These are phyloP conservation scores for Rhopalosiphum nymphaeae DNA, from an alignment of 2,888 invertebrate species.

Conservation along the genomic window DNA sequence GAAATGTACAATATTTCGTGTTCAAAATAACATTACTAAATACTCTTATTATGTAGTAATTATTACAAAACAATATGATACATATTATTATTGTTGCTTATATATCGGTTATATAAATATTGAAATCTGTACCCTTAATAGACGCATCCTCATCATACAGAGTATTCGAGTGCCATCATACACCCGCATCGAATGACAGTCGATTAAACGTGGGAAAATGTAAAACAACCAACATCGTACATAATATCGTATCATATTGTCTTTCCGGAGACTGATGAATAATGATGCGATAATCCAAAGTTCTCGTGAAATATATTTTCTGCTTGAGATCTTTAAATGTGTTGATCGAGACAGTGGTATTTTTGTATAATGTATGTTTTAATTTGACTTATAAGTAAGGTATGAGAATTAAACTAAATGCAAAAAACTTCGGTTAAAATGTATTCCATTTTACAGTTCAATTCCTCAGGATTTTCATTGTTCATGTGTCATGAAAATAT, in stretches of 20 bases:
- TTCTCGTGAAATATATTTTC: background rate
- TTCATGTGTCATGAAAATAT: background rate
- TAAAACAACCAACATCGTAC: background rate
- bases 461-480: background rate
- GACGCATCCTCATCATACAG: background rate
- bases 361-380: background rate
- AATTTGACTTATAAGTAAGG: background rate
- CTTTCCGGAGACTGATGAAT: background rate
- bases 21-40: too few relatives aligned
- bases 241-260: constrained; percentile 2
- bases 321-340: background rate
- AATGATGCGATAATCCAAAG: background rate
- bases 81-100: background rate
- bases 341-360: background rate
- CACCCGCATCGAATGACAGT: constrained; percentile 38
- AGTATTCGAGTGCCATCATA: background rate
- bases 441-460: background rate
- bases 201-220: constrained; percentile 56
- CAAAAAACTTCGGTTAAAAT: background rate
- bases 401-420: background rate
- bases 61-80: background rate
- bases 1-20: background rate
- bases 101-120: background rate
- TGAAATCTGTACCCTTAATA: constrained; percentile 2
- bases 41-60: background rate